Evolutionary conservation across 2,113 vertebrate species (phyloP).

Genomic region (Mustela nigripes): DNA sequence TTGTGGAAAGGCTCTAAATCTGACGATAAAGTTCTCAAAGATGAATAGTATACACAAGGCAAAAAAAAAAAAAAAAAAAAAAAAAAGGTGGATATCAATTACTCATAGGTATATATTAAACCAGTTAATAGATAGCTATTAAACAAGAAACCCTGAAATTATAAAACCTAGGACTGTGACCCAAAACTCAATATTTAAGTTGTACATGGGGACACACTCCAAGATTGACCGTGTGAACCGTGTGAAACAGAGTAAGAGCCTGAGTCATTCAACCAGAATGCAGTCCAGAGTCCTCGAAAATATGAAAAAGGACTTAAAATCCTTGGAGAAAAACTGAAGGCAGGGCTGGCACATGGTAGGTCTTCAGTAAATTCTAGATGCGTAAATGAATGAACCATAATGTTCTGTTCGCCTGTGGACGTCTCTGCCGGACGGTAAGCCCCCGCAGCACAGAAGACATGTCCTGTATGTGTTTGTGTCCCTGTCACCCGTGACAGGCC

Average conservation of each 20-base stretch:
- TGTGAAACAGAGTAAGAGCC: neutral
- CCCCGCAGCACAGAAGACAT: rapidly evolving
- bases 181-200: neutral
- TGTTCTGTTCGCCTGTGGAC: neutral
- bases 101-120: neutral
- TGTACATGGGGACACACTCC: neutral
- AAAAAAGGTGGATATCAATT: neutral
- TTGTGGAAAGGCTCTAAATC: neutral
- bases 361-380: neutral
- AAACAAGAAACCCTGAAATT: neutral
- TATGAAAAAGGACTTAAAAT: neutral
- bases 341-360: too few relatives aligned
- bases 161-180: neutral
- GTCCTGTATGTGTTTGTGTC: rapidly evolving
- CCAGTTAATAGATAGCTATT: neutral
- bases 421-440: rapidly evolving
- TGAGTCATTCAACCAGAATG: neutral
- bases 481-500: neutral
- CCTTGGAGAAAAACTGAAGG: neutral
- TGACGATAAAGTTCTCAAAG: neutral
- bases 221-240: neutral
- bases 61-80: neutral
- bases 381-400: rapidly evolving
- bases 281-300: neutral
- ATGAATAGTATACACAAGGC: neutral